phyloP scores from a whole-genome alignment of 2,113 vertebrate genomes.

The Seriola rivoliana region DNA sequence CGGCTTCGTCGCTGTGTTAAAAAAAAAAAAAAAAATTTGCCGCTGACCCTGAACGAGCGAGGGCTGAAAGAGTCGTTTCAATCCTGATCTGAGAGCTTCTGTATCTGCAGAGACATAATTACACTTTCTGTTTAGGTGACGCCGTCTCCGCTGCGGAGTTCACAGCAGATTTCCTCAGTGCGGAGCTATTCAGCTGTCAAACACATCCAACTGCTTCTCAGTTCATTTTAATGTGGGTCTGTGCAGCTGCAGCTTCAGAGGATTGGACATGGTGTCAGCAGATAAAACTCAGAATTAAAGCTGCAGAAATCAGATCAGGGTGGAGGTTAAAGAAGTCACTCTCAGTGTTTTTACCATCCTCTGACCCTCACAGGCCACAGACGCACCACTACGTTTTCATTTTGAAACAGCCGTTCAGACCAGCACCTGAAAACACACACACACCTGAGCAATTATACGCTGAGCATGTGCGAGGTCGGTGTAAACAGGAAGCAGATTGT shows the following conservation, averaged over 20 bases:
- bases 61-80: slow-evolving; percentile 6
- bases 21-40: slow-evolving; percentile 4
- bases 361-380: too few relatives aligned
- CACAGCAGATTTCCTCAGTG: not conserved
- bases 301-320: not conserved
- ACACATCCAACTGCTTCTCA: slow-evolving; percentile 2
- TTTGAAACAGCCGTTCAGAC: too few relatives aligned
- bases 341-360: too few relatives aligned
- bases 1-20: not conserved
- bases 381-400: too few relatives aligned
- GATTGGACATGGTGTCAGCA: slow-evolving; percentile 1
- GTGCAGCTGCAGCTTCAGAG: not conserved
- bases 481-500: too few relatives aligned
- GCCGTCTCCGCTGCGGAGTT: not conserved
- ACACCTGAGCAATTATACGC: too few relatives aligned
- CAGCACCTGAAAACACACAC: too few relatives aligned
- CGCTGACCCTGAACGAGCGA: slow-evolving; percentile 9
- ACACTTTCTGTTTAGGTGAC: slow-evolving; percentile 13
- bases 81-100: slow-evolving; percentile 15
- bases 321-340: not conserved
- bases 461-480: too few relatives aligned
- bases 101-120: slow-evolving; percentile 16
- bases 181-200: not conserved
- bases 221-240: not conserved
- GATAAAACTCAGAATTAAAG: not conserved